Percentiles rank a stretch among this genome's conserved stretches.
Conservation (phyloP, 2,888 invertebrate species). For the Heliconius erato region DNA sequence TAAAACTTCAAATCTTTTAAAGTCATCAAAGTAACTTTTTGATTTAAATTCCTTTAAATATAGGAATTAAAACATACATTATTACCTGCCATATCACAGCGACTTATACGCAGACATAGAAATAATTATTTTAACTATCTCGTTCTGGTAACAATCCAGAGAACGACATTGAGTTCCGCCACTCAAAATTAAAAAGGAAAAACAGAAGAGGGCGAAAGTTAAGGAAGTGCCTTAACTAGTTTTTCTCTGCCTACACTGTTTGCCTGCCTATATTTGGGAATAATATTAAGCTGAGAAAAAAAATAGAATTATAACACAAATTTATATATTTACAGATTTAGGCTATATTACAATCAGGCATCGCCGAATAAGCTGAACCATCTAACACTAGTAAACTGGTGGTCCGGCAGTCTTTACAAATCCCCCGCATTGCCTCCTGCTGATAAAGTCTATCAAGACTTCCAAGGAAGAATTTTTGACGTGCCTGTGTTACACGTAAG, state of each 20-base stretch:
- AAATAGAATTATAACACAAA: too few relatives aligned
- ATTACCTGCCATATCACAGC: too few relatives aligned
- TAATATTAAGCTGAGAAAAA: too few relatives aligned
- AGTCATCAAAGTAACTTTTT: too few relatives aligned
- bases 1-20: too few relatives aligned
- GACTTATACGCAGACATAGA: too few relatives aligned
- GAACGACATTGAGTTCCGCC: background rate
- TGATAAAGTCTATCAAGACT: constrained; percentile 87
- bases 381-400: constrained; percentile 90
- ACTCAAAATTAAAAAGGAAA: background rate
- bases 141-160: background rate
- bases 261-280: too few relatives aligned
- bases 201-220: background rate
- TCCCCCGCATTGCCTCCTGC: constrained; percentile 88
- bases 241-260: too few relatives aligned
- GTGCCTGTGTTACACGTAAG: constrained; percentile 91
- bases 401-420: constrained; percentile 88
- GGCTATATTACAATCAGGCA: constrained; percentile 91
- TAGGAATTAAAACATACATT: too few relatives aligned
- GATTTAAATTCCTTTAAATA: too few relatives aligned
- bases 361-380: constrained; percentile 85
- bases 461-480: constrained; percentile 87
- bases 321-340: constrained; percentile 78
- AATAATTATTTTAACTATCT: background rate
- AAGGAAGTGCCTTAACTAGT: too few relatives aligned